A percentile compares a stretch with the other conserved stretches of the same genome.
Conservation (phyloP, 2,797 vertebrate species). For the Kryptopterus vitreolus region DNA sequence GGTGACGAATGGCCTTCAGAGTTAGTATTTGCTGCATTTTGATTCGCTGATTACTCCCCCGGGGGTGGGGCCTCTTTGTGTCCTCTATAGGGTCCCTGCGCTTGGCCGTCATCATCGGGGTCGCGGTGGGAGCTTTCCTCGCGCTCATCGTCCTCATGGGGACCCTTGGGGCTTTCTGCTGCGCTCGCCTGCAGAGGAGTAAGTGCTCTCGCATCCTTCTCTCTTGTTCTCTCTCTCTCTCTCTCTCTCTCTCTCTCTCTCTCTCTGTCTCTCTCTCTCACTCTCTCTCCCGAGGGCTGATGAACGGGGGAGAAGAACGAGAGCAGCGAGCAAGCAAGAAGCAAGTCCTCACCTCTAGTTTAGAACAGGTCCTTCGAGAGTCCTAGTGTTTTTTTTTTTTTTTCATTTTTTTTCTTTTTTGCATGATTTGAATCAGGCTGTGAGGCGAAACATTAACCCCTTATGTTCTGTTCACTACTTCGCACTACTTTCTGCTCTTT, state of each 20-base stretch:
- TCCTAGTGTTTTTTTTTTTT: background rate
- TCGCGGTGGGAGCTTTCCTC: slow-evolving; percentile 94
- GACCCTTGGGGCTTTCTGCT: slow-evolving; percentile 97
- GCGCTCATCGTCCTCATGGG: slow-evolving; percentile 95
- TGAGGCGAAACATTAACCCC: background rate
- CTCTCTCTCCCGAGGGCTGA: slow-evolving; percentile 9
- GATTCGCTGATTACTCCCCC: slow-evolving; percentile 40
- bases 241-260: background rate
- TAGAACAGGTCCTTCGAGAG: slow-evolving; percentile 20
- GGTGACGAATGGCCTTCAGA: slow-evolving; percentile 39
- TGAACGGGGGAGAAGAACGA: slow-evolving; percentile 14
- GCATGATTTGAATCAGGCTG: background rate
- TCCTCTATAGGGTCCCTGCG: slow-evolving; percentile 88
- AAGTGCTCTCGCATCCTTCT: slow-evolving; percentile 63
- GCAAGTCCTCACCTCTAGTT: slow-evolving; percentile 32
- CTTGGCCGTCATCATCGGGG: slow-evolving; percentile 96
- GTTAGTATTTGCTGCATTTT: background rate
- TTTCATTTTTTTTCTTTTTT: background rate
- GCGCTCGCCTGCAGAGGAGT: slow-evolving; percentile 97
- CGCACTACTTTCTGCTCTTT: background rate
- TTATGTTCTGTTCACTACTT: background rate
- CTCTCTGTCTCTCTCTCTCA: background rate
- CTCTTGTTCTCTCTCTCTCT: slow-evolving; percentile 33
- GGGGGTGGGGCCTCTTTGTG: slow-evolving; percentile 35
- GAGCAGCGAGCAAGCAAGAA: slow-evolving; percentile 2